Evolutionary conservation across 2,113 vertebrate genomes (phyloP).

Genomic region (Tor tambroides): DNA sequence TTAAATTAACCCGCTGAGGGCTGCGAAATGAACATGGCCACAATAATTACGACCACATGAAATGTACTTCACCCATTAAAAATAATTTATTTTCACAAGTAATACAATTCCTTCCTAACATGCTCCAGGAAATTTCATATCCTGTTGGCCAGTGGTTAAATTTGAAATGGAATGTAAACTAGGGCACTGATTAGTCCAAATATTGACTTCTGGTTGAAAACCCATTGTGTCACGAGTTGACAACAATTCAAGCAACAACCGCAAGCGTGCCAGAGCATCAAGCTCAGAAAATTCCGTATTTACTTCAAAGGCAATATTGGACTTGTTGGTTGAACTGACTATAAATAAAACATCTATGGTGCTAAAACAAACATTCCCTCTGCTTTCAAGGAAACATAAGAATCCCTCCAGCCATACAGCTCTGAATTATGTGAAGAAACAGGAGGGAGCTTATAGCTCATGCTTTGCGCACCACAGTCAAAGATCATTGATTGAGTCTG

Average conservation of each 20-base stretch:
- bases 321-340: conserved; percentile 31
- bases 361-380: not conserved
- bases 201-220: conserved; percentile 14
- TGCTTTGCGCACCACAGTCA: conserved; percentile 13
- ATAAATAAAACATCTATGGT: conserved; percentile 10
- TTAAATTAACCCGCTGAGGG: conserved; percentile 72
- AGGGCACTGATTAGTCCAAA: conserved; percentile 25
- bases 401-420: not conserved
- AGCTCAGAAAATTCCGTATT: conserved; percentile 6
- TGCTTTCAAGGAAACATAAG: not conserved
- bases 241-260: not conserved
- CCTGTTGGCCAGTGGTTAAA: conserved; percentile 38
- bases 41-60: conserved; percentile 73
- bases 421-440: conserved; percentile 19
- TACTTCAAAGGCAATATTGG: conserved; percentile 35
- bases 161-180: conserved; percentile 37
- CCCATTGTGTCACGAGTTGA: not conserved
- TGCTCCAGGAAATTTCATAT: conserved; percentile 49
- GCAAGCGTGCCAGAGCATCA: conserved; percentile 19
- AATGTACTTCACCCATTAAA: conserved; percentile 67
- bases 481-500: conserved; percentile 33
- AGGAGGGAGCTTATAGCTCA: conserved; percentile 21
- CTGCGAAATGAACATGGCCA: conserved; percentile 64
- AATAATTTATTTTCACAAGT: conserved; percentile 70
- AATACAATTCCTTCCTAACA: conserved; percentile 61